Base-by-base conservation (phyloP, 30 jellyfish, hydroid and myxozoan species). In the Turritopsis dohrnii region DNA sequence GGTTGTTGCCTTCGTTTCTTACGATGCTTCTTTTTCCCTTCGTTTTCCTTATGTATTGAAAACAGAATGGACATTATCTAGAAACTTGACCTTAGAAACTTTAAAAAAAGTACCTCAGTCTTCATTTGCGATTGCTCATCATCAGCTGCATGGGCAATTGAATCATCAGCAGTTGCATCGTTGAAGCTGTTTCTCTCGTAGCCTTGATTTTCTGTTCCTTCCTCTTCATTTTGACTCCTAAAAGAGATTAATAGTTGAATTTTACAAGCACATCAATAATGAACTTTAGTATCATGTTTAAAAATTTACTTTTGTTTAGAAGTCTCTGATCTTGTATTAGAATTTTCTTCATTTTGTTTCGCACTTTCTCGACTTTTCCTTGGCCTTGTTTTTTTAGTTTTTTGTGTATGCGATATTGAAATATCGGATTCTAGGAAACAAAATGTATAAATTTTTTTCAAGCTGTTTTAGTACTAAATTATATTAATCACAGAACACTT, bases 91-190 rank as follows among this genome's bases (percentile, higher is more conserved):
- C n/a, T n/a, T n/a, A n/a, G n/a, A n/a, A n/a, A n/a, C n/a, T n/a
- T n/a, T n/a, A 41, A 41, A 69, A 69, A 66, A 69, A 0, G 9
- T 19, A 69, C 77, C 28, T 69, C 77, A 21, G 9, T 69, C 0
- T 19, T 69, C 9, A 27, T 27, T 19, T 69, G 77, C 8, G 77
- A 69, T 27, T n/a, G 28, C 19, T 69, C 77, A 1, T 69, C 77
- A 69, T 69, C 77, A 69, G 77, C 77, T 1, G 77, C 30, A 7
- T 69, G 28, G 30, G 30, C 77, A n/a, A 27, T 69, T 19, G 77
- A 1, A 19, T 23, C 28, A 27, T 69, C 77, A 69, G 77, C 77
- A 41, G 60, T 41, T 41, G 9, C 60, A 41, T 41, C 60, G 13
- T 41, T 41, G 30, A 69, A 27, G 30, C 77, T 69, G 28, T 69